Percentiles rank a stretch among this genome's conserved stretches.
Conservation (phyloP, 2,797 vertebrate species). For the Tragelaphus oryx region DNA sequence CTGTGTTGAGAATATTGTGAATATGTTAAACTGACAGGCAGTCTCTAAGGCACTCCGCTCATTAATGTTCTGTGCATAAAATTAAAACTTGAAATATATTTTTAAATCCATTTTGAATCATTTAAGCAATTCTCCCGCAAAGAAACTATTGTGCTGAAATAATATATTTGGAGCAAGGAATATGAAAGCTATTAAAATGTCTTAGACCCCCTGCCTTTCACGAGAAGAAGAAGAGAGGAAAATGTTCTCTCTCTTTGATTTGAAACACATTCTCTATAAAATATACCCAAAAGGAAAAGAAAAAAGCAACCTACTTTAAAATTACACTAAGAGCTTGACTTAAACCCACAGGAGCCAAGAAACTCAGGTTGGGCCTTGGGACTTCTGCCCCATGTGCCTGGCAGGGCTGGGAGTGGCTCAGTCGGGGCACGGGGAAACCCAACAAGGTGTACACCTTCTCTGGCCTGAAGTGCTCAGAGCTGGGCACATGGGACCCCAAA, state of each 20-base stretch:
- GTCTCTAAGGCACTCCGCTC: slow-evolving; percentile 81
- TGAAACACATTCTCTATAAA: slow-evolving; percentile 69
- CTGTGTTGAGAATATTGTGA: slow-evolving; percentile 83
- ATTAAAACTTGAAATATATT: slow-evolving; percentile 87
- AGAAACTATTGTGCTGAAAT: slow-evolving; percentile 84
- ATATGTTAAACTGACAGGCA: slow-evolving; percentile 83
- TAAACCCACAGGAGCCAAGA: slow-evolving; percentile 33
- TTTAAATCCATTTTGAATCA: slow-evolving; percentile 84
- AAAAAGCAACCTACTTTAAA: slow-evolving; percentile 57
- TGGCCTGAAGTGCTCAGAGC: neutral
- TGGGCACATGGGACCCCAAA: neutral
- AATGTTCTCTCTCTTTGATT: slow-evolving; percentile 59
- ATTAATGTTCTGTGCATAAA: slow-evolving; percentile 86
- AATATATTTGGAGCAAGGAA: slow-evolving; percentile 80
- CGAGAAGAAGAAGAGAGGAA: slow-evolving; percentile 7
- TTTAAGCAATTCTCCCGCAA: slow-evolving; percentile 84
- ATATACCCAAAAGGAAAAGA: slow-evolving; percentile 1
- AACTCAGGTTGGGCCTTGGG: slow-evolving; percentile 39
- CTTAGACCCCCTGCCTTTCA: slow-evolving; percentile 79
- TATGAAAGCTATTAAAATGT: slow-evolving; percentile 82
- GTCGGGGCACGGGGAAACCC: fast-evolving
- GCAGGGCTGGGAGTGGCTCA: neutral
- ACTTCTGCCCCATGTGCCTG: slow-evolving; percentile 8
- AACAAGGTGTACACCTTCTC: fast-evolving
- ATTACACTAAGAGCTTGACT: slow-evolving; percentile 63